Evolutionary conservation across 1,140 invertebrate species (phyloP).

Genomic region (Apocrypta bakeri): DNA sequence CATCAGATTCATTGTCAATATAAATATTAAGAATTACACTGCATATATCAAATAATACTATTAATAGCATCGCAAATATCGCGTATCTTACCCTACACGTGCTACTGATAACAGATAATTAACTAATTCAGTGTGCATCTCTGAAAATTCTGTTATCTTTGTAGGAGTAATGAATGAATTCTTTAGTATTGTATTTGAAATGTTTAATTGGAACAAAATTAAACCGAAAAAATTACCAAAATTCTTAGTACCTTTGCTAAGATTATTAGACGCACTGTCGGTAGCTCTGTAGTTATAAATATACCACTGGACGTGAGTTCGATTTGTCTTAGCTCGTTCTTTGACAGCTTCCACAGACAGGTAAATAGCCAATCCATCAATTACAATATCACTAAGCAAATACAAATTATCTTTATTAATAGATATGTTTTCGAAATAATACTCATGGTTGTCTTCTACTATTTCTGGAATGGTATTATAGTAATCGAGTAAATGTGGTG

Average conservation of each 20-base stretch:
- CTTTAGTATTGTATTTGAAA: too few relatives aligned
- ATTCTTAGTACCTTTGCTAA: neutral
- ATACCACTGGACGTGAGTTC: neutral
- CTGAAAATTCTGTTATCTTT: neutral
- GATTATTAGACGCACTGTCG: neutral
- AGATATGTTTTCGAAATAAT: slow-evolving; percentile 53
- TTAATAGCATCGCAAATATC: neutral
- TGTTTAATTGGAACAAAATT: too few relatives aligned
- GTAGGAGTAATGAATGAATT: neutral
- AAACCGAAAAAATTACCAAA: neutral
- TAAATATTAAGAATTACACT: slow-evolving; percentile 15
- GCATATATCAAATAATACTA: slow-evolving; percentile 47
- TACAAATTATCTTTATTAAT: neutral
- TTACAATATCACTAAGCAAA: neutral
- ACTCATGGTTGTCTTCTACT: neutral
- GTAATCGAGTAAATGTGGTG: slow-evolving; percentile 20
- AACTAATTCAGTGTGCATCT: neutral
- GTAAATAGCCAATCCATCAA: neutral
- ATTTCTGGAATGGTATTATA: slow-evolving; percentile 40
- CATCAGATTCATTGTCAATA: too few relatives aligned
- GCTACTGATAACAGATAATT: neutral
- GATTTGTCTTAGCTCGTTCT: neutral
- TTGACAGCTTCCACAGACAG: neutral
- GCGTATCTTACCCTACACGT: neutral
- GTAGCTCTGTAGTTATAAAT: neutral